These are phyloP conservation scores for Ceyx erithaca DNA, from an alignment of 2,797 vertebrate species.

Conservation along the genomic window DNA sequence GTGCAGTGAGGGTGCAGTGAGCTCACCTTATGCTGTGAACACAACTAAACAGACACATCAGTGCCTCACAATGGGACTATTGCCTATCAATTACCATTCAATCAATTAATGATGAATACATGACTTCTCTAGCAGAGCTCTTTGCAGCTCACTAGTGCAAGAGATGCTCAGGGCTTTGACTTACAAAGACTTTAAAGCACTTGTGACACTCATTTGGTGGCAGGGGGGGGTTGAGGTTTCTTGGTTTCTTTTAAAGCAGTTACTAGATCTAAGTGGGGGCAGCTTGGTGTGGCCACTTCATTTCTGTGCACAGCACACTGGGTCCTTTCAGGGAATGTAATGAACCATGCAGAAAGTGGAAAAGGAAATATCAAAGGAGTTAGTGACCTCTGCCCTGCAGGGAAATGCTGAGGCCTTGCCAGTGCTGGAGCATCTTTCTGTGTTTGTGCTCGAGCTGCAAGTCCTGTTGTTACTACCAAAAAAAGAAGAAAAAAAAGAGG, in stretches of 20 bases:
- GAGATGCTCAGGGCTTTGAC: background rate
- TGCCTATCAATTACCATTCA: background rate
- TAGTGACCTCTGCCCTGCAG: slow-evolving; percentile 49
- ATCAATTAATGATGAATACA: background rate
- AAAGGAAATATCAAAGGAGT: slow-evolving; percentile 63
- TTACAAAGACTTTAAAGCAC: background rate
- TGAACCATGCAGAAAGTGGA: slow-evolving; percentile 55
- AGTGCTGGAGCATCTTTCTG: slow-evolving; percentile 12
- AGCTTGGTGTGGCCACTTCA: slow-evolving; percentile 25
- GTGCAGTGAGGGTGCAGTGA: background rate
- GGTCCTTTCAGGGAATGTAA: slow-evolving; percentile 51
- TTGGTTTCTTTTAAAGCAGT: slow-evolving; percentile 5
- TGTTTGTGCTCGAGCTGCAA: slow-evolving; percentile 15
- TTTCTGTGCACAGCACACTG: slow-evolving; percentile 45
- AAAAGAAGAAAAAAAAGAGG: background rate
- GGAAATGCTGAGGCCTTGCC: slow-evolving; percentile 49
- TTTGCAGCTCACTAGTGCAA: background rate
- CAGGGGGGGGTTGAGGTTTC: background rate
- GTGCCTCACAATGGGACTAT: background rate
- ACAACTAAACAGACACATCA: background rate
- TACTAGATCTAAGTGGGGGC: slow-evolving; percentile 28
- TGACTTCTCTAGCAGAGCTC: background rate
- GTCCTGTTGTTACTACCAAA: background rate
- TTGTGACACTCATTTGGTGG: background rate
- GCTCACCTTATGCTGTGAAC: background rate